A percentile compares a stretch with the other conserved stretches of the same genome.
These are phyloP conservation scores for Alouatta caraya DNA, from an alignment of 2,797 vertebrate genomes.

Conservation along the genomic window DNA sequence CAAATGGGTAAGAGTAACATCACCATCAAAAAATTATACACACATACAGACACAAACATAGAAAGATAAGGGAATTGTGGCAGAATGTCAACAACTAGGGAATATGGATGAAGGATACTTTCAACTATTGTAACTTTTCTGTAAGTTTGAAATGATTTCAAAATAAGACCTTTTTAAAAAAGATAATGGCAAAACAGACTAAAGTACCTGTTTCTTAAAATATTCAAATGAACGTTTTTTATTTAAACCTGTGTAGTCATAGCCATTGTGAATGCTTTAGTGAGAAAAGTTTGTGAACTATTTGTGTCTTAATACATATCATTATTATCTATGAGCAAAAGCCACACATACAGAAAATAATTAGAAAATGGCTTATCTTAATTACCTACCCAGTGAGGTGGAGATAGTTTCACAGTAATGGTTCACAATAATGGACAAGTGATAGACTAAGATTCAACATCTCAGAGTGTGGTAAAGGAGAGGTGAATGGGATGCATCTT, in stretches of 20 bases:
- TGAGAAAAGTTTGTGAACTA: not conserved
- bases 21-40: not conserved
- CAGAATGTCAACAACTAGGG: not conserved
- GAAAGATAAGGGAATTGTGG: not conserved
- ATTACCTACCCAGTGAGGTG: not conserved
- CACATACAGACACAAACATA: not conserved
- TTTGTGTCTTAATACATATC: not conserved
- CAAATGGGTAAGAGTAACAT: not conserved
- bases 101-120: not conserved
- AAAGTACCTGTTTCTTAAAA: constrained; percentile 3
- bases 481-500: not conserved
- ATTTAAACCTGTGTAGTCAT: not conserved
- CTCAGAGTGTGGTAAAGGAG: not conserved
- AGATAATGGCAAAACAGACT: not conserved
- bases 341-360: not conserved
- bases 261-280: not conserved
- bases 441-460: not conserved
- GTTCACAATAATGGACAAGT: not conserved
- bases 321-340: not conserved
- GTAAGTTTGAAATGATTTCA: constrained; percentile 14
- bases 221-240: not conserved
- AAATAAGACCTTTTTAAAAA: not conserved
- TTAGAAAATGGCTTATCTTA: constrained; percentile 20
- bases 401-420: not conserved
- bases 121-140: not conserved